Percentiles rank a stretch among this genome's conserved stretches.
phyloP scores from a whole-genome alignment of 2,888 invertebrate species.

The Oscheius onirici region DNA sequence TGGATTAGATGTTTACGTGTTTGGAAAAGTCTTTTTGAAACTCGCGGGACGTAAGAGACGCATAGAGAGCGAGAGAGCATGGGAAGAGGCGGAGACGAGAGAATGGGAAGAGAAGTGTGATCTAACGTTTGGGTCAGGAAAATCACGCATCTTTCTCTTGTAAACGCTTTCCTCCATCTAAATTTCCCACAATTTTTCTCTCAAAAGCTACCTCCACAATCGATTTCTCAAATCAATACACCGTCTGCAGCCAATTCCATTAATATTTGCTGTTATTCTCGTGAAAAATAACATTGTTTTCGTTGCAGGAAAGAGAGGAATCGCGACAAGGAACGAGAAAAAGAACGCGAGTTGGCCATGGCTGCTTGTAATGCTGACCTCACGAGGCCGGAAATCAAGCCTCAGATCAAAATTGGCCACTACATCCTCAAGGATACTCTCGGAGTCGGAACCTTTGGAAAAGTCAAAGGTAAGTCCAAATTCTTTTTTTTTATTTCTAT shows the following conservation, averaged over 20 bases:
- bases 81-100: conserved; percentile 1
- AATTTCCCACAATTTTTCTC: background rate
- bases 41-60: conserved; percentile 3
- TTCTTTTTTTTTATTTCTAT: background rate
- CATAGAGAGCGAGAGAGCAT: background rate
- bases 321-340: conserved; percentile 41
- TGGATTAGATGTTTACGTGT: background rate
- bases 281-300: background rate
- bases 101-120: conserved; percentile 11
- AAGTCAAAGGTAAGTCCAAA: conserved; percentile 87
- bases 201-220: background rate
- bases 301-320: conserved; percentile 61
- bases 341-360: conserved; percentile 37
- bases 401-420: conserved; percentile 82
- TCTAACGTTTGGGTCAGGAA: conserved; percentile 22
- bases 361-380: conserved; percentile 24
- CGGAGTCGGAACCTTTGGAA: conserved; percentile 98
- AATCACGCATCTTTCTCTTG: conserved; percentile 19
- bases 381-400: conserved; percentile 54
- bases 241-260: background rate
- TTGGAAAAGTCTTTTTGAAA: conserved; percentile 22
- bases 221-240: background rate
- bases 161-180: too few species aligned
- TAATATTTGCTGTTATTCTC: background rate
- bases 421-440: conserved; percentile 92